Base-by-base conservation (phyloP, 1,140 invertebrate species). In the Zaprionus nigranus region DNA sequence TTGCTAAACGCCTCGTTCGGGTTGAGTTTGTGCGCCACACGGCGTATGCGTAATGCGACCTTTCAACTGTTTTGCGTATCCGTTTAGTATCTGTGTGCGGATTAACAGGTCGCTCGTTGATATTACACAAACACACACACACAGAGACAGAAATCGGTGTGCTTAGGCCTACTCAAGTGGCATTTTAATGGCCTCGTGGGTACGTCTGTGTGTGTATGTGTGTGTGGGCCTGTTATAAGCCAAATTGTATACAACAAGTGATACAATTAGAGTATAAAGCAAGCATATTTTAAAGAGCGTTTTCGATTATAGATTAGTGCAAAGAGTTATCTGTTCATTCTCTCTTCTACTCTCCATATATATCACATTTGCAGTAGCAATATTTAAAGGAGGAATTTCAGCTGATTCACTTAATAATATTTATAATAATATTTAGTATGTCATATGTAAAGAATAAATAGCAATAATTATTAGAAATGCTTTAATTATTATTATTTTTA, bases 31-130 rank as follows among this genome's bases (percentile, higher is more conserved):
- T 28, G n/a, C 49, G 30, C 13, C 57, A 59, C 78, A n/a, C 49
- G 63, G 66, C 78, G 78, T 75, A 81, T 85, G 77, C 82, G 82
- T 70, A 84, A 71, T 78, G 28, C 12, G 51, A 62, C 66, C 76
- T 86, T 71, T 85, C 68, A 63, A 68, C 65, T 72, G 30, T 58
- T 70, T 62, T 71, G 26, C 53, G 15, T 24, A 24, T 73, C 61
- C 40, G 64, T 59, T 72, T 72, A 65, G 56, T 66, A 59, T 73
- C 43, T 64, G 66, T 68, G 30, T 58, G 59, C 54, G 36, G 59
- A 75, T 63, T 69, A 63, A 70, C 72, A 75, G 72, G 72, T 70
- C 66, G 72, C 24, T 34, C 28, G 28, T 30, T 62, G 65, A 57
- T 57, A 30, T 43, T 49, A 46, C 64, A 24, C 46, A 68, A 57